A percentile compares a stretch with the other conserved stretches of the same genome.
Evolutionary conservation across 2,888 invertebrate genomes (phyloP).

Genomic region (Epicampocera succincta): DNA sequence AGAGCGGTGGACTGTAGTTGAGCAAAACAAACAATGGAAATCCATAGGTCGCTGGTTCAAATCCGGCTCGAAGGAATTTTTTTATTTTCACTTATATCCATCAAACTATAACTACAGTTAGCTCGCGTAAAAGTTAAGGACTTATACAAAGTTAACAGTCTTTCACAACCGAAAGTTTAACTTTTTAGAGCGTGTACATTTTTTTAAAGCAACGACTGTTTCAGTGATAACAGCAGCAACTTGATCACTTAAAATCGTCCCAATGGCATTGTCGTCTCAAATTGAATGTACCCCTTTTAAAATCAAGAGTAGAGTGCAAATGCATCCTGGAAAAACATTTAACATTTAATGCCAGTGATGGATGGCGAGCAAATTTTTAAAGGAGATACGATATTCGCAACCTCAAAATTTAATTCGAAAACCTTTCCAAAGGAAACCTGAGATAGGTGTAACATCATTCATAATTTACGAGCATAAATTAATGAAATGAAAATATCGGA

Average conservation of each 20-base stretch:
- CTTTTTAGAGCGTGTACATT: too few species aligned
- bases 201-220: too few species aligned
- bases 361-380: constrained; percentile 48
- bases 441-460: constrained; percentile 36
- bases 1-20: constrained; percentile 78
- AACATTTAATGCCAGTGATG: constrained; percentile 54
- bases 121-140: too few species aligned
- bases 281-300: constrained; percentile 51
- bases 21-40: constrained; percentile 72
- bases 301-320: constrained; percentile 42
- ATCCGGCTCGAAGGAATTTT: constrained; percentile 85
- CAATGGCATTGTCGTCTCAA: too few species aligned
- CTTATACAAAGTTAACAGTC: too few species aligned
- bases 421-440: too few species aligned
- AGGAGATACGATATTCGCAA: constrained; percentile 45
- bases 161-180: too few species aligned
- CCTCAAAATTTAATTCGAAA: constrained; percentile 55
- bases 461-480: constrained; percentile 36
- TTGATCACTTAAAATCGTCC: too few species aligned
- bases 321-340: constrained; percentile 43
- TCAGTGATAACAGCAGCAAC: too few species aligned
- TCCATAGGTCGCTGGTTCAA: constrained; percentile 87
- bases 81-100: constrained; percentile 30
- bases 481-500: constrained; percentile 21
- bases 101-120: too few species aligned